Evolutionary conservation across 2,888 invertebrate genomes (phyloP).

Genomic region (Sarcophaga rosellei): DNA sequence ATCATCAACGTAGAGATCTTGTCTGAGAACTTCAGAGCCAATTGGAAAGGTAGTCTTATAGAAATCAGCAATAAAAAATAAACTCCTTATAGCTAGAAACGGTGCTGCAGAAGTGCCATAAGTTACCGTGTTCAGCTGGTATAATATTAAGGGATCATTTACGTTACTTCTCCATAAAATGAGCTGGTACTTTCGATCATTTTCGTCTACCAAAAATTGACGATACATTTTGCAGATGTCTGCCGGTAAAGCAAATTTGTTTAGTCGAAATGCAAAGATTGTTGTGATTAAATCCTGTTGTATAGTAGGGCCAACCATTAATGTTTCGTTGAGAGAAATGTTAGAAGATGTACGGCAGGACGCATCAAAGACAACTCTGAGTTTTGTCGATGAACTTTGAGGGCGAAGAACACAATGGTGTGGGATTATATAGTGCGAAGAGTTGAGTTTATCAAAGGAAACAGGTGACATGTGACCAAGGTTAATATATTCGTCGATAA

Average conservation of each 20-base stretch:
- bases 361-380: conserved; percentile 54
- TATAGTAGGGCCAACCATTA: conserved; percentile 63
- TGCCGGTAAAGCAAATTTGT: conserved; percentile 45
- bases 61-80: conserved; percentile 37
- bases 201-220: conserved; percentile 36
- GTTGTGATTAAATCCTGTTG: conserved; percentile 57
- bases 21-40: conserved; percentile 5
- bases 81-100: conserved; percentile 48
- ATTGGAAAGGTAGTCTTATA: conserved; percentile 10
- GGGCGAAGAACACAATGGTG: conserved; percentile 49
- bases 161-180: conserved; percentile 44
- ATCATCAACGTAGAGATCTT: conserved; percentile 31
- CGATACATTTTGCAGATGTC: conserved; percentile 50
- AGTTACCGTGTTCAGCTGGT: conserved; percentile 26
- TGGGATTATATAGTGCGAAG: conserved; percentile 46
- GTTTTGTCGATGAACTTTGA: conserved; percentile 51
- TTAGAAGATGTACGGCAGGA: conserved; percentile 51
- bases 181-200: conserved; percentile 42
- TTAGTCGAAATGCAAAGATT: conserved; percentile 44
- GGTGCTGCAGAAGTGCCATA: conserved; percentile 46
- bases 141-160: not conserved
- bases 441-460: not conserved
- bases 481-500: conserved; percentile 38
- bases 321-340: conserved; percentile 57
- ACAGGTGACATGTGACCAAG: conserved; percentile 22